Percentiles rank a stretch among this genome's conserved stretches.
These are phyloP conservation scores for Tipula unca DNA, from an alignment of 2,888 invertebrate genomes.

Conservation along the genomic window DNA sequence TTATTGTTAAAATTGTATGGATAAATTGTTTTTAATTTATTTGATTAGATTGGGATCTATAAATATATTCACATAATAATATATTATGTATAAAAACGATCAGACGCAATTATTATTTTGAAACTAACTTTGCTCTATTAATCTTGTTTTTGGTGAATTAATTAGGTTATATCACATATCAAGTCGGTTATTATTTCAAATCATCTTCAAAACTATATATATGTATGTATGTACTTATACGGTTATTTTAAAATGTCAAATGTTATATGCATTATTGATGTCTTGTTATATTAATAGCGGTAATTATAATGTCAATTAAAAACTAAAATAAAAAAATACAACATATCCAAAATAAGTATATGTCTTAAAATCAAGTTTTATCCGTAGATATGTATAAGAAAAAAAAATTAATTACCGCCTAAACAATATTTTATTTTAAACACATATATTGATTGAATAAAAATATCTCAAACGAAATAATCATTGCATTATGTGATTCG, in stretches of 20 bases:
- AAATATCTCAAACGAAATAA: background rate
- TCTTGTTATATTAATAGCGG: background rate
- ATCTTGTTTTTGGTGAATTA: background rate
- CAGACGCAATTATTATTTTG: background rate
- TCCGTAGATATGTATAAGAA: background rate
- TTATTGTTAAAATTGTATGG: background rate
- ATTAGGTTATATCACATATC: background rate
- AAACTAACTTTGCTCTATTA: background rate
- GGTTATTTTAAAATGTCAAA: background rate
- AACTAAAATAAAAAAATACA: background rate
- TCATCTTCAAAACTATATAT: background rate
- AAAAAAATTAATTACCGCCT: background rate
- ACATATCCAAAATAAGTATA: constrained; percentile 10
- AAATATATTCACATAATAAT: too few relatives aligned
- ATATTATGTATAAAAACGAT: background rate
- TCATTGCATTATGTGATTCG: background rate
- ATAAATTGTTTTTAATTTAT: constrained; percentile 8
- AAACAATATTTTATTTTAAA: background rate
- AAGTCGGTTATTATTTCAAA: background rate
- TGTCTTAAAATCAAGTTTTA: constrained; percentile 9
- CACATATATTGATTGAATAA: background rate
- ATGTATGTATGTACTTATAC: background rate
- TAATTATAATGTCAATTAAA: constrained; percentile 14
- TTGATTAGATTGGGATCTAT: background rate
- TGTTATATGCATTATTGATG: background rate